Evolutionary conservation across 2,888 invertebrate species (phyloP).

Genomic region (Phlogophora meticulosa): DNA sequence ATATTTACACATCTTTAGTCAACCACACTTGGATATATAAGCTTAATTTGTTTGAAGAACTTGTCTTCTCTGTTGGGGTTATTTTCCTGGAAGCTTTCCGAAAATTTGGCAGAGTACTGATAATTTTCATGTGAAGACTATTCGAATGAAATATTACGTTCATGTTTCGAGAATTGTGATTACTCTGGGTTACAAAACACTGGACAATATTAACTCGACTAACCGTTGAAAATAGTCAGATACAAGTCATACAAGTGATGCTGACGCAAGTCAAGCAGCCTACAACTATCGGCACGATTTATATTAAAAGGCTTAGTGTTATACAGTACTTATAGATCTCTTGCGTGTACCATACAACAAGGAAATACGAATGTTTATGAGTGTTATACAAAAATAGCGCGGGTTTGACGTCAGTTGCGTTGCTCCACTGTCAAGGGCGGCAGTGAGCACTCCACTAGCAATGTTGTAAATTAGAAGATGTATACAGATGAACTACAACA

Average conservation of each 20-base stretch:
- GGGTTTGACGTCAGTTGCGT: slow-evolving; percentile 63
- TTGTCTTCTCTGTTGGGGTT: slow-evolving; percentile 16
- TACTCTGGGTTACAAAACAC: slow-evolving; percentile 15
- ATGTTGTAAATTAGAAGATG: slow-evolving; percentile 33
- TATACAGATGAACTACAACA: slow-evolving; percentile 35
- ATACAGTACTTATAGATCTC: slow-evolving; percentile 37
- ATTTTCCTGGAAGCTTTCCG: slow-evolving; percentile 11
- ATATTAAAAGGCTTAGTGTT: slow-evolving; percentile 37
- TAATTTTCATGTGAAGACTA: slow-evolving; percentile 11
- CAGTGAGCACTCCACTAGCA: slow-evolving; percentile 38
- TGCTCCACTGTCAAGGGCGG: slow-evolving; percentile 68
- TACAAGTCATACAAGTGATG: slow-evolving; percentile 21
- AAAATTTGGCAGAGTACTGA: slow-evolving; percentile 19
- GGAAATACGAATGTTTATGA: slow-evolving; percentile 72
- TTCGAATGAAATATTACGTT: slow-evolving; percentile 7
- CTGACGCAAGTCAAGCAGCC: slow-evolving; percentile 42
- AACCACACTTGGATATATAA: slow-evolving; percentile 4
- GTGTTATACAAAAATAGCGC: slow-evolving; percentile 64
- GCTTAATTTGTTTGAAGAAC: slow-evolving; percentile 21
- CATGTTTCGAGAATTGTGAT: slow-evolving; percentile 22
- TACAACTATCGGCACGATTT: slow-evolving; percentile 23
- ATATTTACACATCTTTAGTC: slow-evolving; percentile 14
- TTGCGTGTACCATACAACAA: slow-evolving; percentile 54
- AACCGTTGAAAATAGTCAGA: slow-evolving; percentile 23
- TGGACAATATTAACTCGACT: slow-evolving; percentile 28